These are phyloP conservation scores for Notolabrus celidotus DNA, from an alignment of 2,797 vertebrate genomes.

Conservation along the genomic window DNA sequence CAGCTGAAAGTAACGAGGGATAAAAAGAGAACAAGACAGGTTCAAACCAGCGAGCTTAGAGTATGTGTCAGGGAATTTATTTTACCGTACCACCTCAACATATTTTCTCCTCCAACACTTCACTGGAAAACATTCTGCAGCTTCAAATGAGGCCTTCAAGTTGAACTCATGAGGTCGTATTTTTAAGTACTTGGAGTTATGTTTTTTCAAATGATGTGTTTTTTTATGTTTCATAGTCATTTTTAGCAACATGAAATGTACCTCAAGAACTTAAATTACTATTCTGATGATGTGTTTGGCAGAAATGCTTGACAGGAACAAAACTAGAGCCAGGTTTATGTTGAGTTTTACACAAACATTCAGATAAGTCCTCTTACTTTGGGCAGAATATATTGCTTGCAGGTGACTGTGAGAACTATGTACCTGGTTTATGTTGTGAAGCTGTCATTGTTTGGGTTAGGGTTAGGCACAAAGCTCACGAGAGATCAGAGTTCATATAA, in stretches of 20 bases:
- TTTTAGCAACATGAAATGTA: not conserved
- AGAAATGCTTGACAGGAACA: not conserved
- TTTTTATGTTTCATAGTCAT: not conserved
- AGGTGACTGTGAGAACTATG: not conserved
- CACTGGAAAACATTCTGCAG: not conserved
- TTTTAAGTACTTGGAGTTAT: not conserved
- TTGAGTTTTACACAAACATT: not conserved
- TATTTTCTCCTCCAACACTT: conserved; percentile 4
- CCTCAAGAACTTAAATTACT: not conserved
- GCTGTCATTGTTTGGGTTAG: too few species aligned
- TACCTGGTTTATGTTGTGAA: not conserved
- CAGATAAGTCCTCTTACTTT: not conserved
- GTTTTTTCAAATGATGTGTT: not conserved
- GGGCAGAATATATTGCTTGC: not conserved
- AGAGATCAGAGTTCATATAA: too few species aligned
- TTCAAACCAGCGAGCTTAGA: not conserved
- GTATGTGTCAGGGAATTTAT: not conserved
- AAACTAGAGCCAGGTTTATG: not conserved
- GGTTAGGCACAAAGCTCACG: too few species aligned
- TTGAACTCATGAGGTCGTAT: not conserved
- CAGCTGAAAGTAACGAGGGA: conserved; percentile 2
- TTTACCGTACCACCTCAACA: not conserved
- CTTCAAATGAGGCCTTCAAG: not conserved
- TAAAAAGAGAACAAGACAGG: not conserved
- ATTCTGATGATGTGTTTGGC: not conserved